These are phyloP conservation scores for Furcula furcula DNA, from an alignment of 2,888 invertebrate species.

Conservation along the genomic window DNA sequence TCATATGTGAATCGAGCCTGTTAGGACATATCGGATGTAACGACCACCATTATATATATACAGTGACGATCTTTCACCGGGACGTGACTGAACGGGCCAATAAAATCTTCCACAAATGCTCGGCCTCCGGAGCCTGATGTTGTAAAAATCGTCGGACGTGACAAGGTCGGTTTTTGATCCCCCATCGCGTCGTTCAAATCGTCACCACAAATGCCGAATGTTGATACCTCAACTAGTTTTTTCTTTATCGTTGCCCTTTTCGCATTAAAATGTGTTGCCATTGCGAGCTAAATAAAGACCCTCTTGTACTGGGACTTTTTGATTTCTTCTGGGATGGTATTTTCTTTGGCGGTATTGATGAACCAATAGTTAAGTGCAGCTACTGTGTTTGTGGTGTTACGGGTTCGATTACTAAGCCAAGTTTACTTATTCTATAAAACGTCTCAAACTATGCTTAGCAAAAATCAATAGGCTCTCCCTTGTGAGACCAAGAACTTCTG, in stretches of 20 bases:
- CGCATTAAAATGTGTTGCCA: not conserved
- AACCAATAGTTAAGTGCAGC: no score
- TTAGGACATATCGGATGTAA: slow-evolving; percentile 63
- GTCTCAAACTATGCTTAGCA: no score
- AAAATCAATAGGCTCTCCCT: no score
- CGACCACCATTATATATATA: slow-evolving; percentile 48
- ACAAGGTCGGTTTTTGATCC: slow-evolving; percentile 36
- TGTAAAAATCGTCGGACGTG: slow-evolving; percentile 65
- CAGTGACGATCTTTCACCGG: slow-evolving; percentile 60
- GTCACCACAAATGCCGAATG: slow-evolving; percentile 27
- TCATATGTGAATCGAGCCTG: slow-evolving; percentile 59
- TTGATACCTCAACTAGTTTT: slow-evolving; percentile 18
- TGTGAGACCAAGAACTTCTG: no score
- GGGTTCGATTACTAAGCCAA: no score
- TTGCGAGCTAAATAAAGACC: no score
- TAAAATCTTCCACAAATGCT: slow-evolving; percentile 63
- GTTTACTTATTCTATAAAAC: no score
- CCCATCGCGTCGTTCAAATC: slow-evolving; percentile 20
- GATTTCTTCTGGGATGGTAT: no score
- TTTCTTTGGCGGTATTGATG: no score
- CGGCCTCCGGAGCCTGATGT: slow-evolving; percentile 41
- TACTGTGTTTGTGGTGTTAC: no score
- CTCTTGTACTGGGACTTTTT: no score
- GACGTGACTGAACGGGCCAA: slow-evolving; percentile 70
- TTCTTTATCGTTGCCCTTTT: no score